phyloP scores from a whole-genome alignment of 2,797 vertebrate genomes.

The Champsocephalus gunnari region DNA sequence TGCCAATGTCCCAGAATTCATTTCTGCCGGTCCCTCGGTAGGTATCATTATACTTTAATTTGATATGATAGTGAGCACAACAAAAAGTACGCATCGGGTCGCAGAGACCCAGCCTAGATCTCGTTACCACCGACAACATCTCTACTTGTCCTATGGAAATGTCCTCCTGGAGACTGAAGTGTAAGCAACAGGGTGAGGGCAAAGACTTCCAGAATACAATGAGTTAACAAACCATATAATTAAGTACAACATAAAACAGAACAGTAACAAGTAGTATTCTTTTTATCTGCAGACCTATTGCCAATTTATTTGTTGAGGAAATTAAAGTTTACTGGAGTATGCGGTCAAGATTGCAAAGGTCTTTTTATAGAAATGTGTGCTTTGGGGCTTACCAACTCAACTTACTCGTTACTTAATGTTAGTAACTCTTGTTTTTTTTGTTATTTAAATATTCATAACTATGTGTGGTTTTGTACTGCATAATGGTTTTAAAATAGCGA shows the following conservation, averaged over 20 bases:
- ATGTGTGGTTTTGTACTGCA: background rate
- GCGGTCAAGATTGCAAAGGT: background rate
- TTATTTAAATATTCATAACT: background rate
- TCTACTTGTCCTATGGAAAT: conserved; percentile 6
- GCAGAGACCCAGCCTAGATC: background rate
- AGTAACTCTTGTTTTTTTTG: background rate
- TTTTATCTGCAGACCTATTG: no score
- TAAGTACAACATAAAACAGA: background rate
- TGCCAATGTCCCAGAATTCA: background rate
- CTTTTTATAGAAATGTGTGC: background rate
- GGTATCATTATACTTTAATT: background rate
- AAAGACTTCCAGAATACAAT: conserved; percentile 1
- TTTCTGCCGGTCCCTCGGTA: background rate
- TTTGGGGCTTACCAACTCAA: background rate
- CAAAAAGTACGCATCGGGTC: conserved; percentile 6
- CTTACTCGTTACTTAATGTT: background rate
- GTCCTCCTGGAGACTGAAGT: conserved; percentile 18
- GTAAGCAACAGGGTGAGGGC: conserved; percentile 37
- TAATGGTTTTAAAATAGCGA: background rate
- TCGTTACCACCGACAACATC: no score
- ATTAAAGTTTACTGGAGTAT: no score
- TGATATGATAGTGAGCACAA: background rate
- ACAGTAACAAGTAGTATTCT: background rate
- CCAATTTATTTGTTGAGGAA: no score
- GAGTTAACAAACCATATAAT: background rate